phyloP scores from a whole-genome alignment of 2,113 vertebrate species.

The Alces alces region DNA sequence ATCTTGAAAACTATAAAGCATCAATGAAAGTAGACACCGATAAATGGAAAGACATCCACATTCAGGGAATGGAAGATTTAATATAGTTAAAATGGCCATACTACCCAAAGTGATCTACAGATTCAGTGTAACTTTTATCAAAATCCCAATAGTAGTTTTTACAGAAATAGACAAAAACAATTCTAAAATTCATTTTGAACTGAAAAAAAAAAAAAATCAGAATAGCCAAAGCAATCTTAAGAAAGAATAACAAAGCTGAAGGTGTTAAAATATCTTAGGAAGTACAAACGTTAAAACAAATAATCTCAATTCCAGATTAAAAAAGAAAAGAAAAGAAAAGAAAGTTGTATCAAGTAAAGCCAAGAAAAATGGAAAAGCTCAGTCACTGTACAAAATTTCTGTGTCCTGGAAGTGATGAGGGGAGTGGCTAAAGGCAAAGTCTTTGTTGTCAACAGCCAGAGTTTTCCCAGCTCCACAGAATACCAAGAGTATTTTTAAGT shows the following conservation, averaged over 20 bases:
- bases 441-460: neutral
- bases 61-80: neutral
- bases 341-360: neutral
- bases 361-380: neutral
- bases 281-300: neutral
- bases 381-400: neutral
- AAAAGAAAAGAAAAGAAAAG: neutral
- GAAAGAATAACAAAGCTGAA: neutral
- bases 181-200: neutral
- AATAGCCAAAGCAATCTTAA: neutral
- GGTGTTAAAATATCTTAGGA: neutral
- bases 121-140: neutral
- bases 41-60: neutral
- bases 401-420: rapidly evolving
- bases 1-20: neutral
- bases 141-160: neutral
- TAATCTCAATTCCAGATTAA: neutral
- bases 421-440: too few relatives aligned
- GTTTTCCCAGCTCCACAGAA: neutral
- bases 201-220: neutral
- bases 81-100: neutral
- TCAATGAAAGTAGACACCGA: neutral
- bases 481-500: neutral
- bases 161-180: neutral
- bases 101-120: neutral